Percentiles rank a stretch among this genome's conserved stretches.
phyloP scores from a whole-genome alignment of 2,797 vertebrate genomes.

The Anguilla obscura region DNA sequence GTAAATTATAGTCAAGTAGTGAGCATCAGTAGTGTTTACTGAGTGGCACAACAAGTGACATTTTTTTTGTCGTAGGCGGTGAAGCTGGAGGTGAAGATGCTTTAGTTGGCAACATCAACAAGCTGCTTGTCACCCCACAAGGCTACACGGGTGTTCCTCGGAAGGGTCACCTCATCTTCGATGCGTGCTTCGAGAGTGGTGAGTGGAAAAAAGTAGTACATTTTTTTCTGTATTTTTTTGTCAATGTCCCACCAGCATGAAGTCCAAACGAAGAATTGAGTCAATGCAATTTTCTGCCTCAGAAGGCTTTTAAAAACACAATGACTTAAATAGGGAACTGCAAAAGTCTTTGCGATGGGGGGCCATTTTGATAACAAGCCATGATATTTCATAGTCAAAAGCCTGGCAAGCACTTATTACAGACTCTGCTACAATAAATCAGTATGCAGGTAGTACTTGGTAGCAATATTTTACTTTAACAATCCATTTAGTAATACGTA shows the following conservation, averaged over 20 bases:
- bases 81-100: conserved; percentile 83
- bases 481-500: not conserved
- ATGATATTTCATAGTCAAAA: not conserved
- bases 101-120: conserved; percentile 91
- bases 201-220: conserved; percentile 59
- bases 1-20: not conserved
- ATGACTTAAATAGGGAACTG: not conserved
- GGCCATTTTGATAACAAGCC: not conserved
- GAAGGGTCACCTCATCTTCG: conserved; percentile 93
- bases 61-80: conserved; percentile 68
- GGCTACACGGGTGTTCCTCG: conserved; percentile 80
- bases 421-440: too few relatives aligned
- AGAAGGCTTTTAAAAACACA: not conserved
- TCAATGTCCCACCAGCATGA: not conserved
- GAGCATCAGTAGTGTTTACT: not conserved
- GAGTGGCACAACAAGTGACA: conserved; percentile 15
- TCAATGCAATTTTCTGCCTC: not conserved
- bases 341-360: not conserved
- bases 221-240: not conserved
- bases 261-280: not conserved
- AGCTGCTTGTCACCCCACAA: conserved; percentile 79
- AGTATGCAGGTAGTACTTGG: not conserved
- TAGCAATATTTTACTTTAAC: not conserved
- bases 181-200: conserved; percentile 98
- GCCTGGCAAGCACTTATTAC: not conserved